These are phyloP conservation scores for Drosophila limbata DNA, from an alignment of 2,888 invertebrate species.

Conservation along the genomic window DNA sequence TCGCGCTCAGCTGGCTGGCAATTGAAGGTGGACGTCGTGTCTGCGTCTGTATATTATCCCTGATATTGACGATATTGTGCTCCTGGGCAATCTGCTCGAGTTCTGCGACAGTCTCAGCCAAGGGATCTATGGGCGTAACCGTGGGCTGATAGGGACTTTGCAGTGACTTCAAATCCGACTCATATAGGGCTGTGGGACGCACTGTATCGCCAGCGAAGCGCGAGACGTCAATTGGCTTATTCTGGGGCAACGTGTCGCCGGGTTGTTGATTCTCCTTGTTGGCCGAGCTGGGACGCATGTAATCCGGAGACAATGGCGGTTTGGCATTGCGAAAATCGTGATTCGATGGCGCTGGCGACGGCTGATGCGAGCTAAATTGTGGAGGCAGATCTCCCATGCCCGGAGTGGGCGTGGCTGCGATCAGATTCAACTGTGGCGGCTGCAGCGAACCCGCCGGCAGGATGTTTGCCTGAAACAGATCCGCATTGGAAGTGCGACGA, in stretches of 20 bases:
- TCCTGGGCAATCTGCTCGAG: conserved; percentile 71
- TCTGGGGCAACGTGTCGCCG: conserved; percentile 73
- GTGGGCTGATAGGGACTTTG: conserved; percentile 64
- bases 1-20: conserved; percentile 61
- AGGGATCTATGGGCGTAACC: conserved; percentile 60
- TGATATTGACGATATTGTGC: conserved; percentile 77
- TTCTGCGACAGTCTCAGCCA: conserved; percentile 75
- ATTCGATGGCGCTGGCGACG: conserved; percentile 60
- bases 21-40: conserved; percentile 79
- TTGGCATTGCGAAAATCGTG: conserved; percentile 79
- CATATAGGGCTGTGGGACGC: conserved; percentile 58
- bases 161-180: conserved; percentile 57
- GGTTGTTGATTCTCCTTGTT: conserved; percentile 68
- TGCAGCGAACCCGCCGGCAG: conserved; percentile 60
- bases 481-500: conserved; percentile 81
- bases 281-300: conserved; percentile 80
- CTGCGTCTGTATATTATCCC: conserved; percentile 79
- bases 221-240: conserved; percentile 83
- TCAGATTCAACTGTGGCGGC: conserved; percentile 75
- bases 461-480: conserved; percentile 74
- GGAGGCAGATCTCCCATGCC: conserved; percentile 55
- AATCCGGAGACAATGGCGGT: conserved; percentile 77
- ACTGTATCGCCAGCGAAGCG: conserved; percentile 73
- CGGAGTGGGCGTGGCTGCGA: conserved; percentile 80
- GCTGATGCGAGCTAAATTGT: conserved; percentile 64